Percentiles rank a stretch among this genome's conserved stretches.
These are phyloP conservation scores for Aphidius ervi DNA, from an alignment of 1,140 invertebrate species.

Conservation along the genomic window DNA sequence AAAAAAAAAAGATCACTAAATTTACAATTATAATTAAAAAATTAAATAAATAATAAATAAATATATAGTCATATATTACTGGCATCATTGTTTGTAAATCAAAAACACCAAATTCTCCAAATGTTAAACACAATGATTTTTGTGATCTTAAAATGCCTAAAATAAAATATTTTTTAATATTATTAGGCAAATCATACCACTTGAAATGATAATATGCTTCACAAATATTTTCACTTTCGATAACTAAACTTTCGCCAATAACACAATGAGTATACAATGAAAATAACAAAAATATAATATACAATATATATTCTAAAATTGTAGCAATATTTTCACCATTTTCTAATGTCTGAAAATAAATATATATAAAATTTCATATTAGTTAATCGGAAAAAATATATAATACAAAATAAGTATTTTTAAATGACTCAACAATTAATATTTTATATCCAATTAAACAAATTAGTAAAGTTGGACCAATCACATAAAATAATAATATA, in stretches of 20 bases:
- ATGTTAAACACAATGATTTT: constrained; percentile 26
- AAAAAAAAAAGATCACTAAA: background rate
- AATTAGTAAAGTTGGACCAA: constrained; percentile 32
- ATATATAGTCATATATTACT: no score
- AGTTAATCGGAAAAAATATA: no score
- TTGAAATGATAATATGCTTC: constrained; percentile 28
- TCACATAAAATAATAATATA: constrained; percentile 18
- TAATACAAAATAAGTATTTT: no score
- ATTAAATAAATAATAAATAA: no score
- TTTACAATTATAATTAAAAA: no score
- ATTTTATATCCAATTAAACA: constrained; percentile 31
- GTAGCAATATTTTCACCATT: no score
- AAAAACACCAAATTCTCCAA: constrained; percentile 28
- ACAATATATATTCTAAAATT: no score
- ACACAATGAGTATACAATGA: constrained; percentile 24
- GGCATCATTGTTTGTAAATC: no score
- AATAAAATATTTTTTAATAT: constrained; percentile 25
- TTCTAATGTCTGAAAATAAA: no score
- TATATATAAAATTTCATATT: no score
- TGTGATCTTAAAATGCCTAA: constrained; percentile 29
- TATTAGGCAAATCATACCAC: constrained; percentile 25
- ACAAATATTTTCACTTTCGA: constrained; percentile 29
- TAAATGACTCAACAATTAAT: no score
- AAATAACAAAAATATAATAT: no score
- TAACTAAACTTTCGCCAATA: constrained; percentile 36